Conservation (phyloP, 1,140 invertebrate species). For the Apis cerana region DNA sequence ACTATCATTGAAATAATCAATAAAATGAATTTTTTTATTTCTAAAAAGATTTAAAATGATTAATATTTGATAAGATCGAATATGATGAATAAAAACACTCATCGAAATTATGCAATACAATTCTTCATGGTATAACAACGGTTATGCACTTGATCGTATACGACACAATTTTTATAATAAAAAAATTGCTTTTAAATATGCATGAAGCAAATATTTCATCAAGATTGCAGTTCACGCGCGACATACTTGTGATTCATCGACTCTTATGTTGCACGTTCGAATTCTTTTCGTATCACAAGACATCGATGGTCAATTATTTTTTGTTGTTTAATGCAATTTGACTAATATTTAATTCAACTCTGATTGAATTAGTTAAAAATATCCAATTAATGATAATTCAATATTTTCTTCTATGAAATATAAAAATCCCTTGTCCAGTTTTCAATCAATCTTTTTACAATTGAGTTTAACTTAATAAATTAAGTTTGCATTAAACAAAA, state of each 20-base stretch:
- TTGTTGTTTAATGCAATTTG: not conserved
- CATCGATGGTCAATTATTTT: slow-evolving; percentile 6
- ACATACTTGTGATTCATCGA: slow-evolving; percentile 63
- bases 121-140: not conserved
- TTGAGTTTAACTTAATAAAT: no score
- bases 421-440: no score
- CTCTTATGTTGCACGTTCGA: slow-evolving; percentile 47
- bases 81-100: not conserved
- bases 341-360: not conserved
- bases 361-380: no score
- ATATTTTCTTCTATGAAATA: no score
- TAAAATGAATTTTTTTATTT: no score
- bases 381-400: no score
- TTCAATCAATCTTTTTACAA: no score
- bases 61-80: not conserved
- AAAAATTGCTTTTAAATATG: slow-evolving; percentile 59
- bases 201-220: slow-evolving; percentile 62
- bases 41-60: not conserved
- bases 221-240: slow-evolving; percentile 64
- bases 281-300: slow-evolving; percentile 53
- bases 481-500: no score
- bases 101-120: not conserved
- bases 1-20: no score
- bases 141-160: not conserved
- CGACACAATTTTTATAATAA: slow-evolving; percentile 60